These are phyloP conservation scores for Oryctes rhinoceros DNA, from an alignment of 1,140 invertebrate genomes.

Conservation along the genomic window DNA sequence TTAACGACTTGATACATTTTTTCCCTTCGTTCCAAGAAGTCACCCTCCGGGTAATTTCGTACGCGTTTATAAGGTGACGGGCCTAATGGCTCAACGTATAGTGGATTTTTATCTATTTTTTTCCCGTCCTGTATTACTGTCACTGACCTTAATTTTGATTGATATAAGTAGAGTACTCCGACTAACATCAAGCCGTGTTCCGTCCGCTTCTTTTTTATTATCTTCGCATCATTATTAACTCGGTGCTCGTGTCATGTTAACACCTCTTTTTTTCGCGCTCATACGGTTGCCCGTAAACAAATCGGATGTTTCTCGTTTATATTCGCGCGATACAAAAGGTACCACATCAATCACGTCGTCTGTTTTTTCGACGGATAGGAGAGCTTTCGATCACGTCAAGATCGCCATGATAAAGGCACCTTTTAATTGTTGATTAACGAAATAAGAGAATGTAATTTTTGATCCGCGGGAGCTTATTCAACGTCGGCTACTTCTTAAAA, in stretches of 20 bases:
- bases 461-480: not conserved
- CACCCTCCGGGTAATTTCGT: not conserved
- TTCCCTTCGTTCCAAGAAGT: slow-evolving; percentile 16
- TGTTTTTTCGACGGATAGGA: not conserved
- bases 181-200: not conserved
- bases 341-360: not conserved
- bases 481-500: slow-evolving; percentile 8
- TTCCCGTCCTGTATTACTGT: not conserved
- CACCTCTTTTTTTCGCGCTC: not conserved
- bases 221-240: slow-evolving; percentile 28
- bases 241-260: slow-evolving; percentile 16
- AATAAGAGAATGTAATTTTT: slow-evolving; percentile 20
- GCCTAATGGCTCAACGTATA: not conserved
- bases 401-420: slow-evolving; percentile 7
- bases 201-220: not conserved
- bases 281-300: not conserved
- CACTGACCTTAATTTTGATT: slow-evolving; percentile 34
- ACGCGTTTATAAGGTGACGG: not conserved
- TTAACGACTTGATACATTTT: not conserved
- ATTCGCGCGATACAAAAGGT: not conserved
- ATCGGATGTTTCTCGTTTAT: not conserved
- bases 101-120: not conserved
- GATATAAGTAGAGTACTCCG: slow-evolving; percentile 15
- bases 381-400: slow-evolving; percentile 21
- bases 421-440: slow-evolving; percentile 15